Evolutionary conservation across 1,140 invertebrate species (phyloP).

Genomic region (Drosophila nebulosa): DNA sequence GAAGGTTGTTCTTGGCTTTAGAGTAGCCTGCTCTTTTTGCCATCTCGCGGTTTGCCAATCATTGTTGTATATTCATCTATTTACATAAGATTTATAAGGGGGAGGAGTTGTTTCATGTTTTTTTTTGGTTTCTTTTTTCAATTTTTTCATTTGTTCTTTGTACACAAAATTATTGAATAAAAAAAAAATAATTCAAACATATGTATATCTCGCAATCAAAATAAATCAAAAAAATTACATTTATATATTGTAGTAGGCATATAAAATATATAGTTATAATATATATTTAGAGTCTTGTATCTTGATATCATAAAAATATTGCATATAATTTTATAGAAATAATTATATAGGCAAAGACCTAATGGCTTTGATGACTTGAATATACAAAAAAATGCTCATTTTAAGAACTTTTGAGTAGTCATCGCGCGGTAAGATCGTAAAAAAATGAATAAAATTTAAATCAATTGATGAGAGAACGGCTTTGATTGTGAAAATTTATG

Average conservation of each 20-base stretch:
- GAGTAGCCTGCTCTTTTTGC: conserved; percentile 81
- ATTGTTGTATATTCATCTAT: conserved; percentile 81
- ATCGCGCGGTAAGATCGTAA: neutral
- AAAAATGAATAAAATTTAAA: neutral
- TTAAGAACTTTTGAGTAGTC: neutral
- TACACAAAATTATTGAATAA: conserved; percentile 34
- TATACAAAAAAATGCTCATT: conserved; percentile 37
- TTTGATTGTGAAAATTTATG: neutral
- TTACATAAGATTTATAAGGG: conserved; percentile 70
- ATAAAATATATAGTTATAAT: neutral
- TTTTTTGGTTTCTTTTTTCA: conserved; percentile 37
- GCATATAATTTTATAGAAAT: conserved; percentile 20
- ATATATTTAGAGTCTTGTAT: conserved; percentile 32
- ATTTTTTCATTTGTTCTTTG: conserved; percentile 40
- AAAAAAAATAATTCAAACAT: conserved; percentile 42
- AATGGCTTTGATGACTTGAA: conserved; percentile 24
- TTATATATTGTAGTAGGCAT: conserved; percentile 20
- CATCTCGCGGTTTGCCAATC: conserved; percentile 80
- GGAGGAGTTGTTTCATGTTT: conserved; percentile 6
- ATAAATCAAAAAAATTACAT: conserved; percentile 17
- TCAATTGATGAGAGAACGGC: neutral
- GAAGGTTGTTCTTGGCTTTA: conserved; percentile 51
- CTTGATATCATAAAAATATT: conserved; percentile 30
- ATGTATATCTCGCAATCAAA: conserved; percentile 26
- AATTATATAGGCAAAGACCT: conserved; percentile 6